phyloP scores from a whole-genome alignment of 1,140 invertebrate species.

The Drosophila pseudoananassae region DNA sequence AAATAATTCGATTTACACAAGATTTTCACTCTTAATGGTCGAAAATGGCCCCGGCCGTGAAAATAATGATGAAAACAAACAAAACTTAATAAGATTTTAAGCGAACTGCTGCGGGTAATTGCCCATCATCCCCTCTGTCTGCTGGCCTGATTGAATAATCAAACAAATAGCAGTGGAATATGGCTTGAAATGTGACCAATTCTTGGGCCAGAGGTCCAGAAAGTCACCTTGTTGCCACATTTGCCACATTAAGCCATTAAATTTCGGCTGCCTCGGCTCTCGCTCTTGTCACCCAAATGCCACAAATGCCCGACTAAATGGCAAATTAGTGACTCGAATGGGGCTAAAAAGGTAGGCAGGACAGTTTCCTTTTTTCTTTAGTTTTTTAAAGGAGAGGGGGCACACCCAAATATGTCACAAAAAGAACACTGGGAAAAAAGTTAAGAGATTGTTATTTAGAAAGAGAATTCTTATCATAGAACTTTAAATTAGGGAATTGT shows the following conservation, averaged over 20 bases:
- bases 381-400: conserved; percentile 6
- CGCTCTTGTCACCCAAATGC: conserved; percentile 68
- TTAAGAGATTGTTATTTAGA: neutral
- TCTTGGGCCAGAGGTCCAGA: neutral
- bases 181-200: conserved; percentile 35
- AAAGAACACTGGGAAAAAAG: conserved; percentile 29
- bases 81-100: conserved; percentile 80
- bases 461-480: too few relatives aligned
- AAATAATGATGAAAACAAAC: conserved; percentile 82
- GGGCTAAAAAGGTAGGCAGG: conserved; percentile 27
- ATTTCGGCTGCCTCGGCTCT: conserved; percentile 53
- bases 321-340: conserved; percentile 67
- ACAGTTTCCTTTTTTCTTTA: conserved; percentile 16
- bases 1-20: conserved; percentile 83
- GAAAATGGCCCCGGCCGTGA: conserved; percentile 79
- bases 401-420: conserved; percentile 70
- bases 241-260: conserved; percentile 74
- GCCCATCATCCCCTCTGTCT: neutral
- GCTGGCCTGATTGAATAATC: conserved; percentile 59
- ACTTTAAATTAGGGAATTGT: too few relatives aligned
- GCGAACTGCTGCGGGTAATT: conserved; percentile 52
- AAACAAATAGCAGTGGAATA: conserved; percentile 30
- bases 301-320: conserved; percentile 69
- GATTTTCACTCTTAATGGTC: conserved; percentile 82
- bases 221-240: conserved; percentile 34